These are phyloP conservation scores for Melanotus villosus DNA, from an alignment of 2,888 invertebrate genomes.

Conservation along the genomic window DNA sequence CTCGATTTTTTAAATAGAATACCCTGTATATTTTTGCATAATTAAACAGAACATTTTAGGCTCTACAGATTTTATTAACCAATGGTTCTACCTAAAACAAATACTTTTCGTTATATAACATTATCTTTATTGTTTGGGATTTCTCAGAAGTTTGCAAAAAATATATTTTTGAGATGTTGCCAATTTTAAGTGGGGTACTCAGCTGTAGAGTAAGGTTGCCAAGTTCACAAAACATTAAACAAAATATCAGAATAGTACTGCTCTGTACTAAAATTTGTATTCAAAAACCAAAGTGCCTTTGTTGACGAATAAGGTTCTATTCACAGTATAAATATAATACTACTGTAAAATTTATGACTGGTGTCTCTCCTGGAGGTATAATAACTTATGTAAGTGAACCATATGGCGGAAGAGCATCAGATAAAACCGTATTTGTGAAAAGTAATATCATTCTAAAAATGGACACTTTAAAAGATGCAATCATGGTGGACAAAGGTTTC, in stretches of 20 bases:
- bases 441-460: too few species aligned
- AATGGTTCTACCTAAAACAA: too few species aligned
- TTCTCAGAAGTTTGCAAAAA: neutral
- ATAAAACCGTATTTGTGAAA: slow-evolving; percentile 47
- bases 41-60: too few species aligned
- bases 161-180: neutral
- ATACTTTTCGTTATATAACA: too few species aligned
- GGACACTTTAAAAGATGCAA: too few species aligned
- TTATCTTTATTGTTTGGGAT: neutral
- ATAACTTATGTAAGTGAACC: slow-evolving; percentile 51
- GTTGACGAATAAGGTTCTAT: slow-evolving; percentile 51
- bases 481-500: too few species aligned
- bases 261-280: neutral
- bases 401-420: slow-evolving; percentile 52
- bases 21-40: too few species aligned
- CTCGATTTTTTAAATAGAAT: too few species aligned
- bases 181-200: too few species aligned
- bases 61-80: too few species aligned
- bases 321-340: slow-evolving; percentile 52
- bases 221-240: neutral
- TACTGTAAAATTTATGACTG: slow-evolving; percentile 53
- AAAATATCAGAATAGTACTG: neutral
- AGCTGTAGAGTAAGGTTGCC: neutral
- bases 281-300: slow-evolving; percentile 39
- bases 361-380: slow-evolving; percentile 52